Conservation (phyloP, 2,113 vertebrate species). For the Pollimyrus isidori region DNA sequence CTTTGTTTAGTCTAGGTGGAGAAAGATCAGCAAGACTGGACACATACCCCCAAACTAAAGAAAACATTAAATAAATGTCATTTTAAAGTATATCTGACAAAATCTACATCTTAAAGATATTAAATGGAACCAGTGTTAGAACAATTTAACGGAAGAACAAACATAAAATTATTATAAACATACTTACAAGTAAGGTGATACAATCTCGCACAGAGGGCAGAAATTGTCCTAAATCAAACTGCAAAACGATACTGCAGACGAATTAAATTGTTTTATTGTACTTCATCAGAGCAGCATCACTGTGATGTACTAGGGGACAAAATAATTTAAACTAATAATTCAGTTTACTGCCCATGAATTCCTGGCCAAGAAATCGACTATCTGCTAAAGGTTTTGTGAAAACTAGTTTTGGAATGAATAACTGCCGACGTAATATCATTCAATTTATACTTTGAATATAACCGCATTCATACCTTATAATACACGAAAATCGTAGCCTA, state of each 20-base stretch:
- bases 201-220: not conserved
- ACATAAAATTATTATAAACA: not conserved
- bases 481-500: not conserved
- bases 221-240: not conserved
- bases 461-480: not conserved
- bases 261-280: not conserved
- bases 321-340: not conserved
- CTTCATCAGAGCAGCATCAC: not conserved
- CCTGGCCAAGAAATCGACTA: not conserved
- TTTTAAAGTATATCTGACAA: not conserved
- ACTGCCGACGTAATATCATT: not conserved
- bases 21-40: not conserved
- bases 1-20: conserved; percentile 12
- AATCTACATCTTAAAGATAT: not conserved
- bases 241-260: not conserved
- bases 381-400: not conserved
- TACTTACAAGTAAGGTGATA: not conserved
- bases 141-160: not conserved
- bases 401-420: not conserved
- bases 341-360: not conserved
- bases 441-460: not conserved
- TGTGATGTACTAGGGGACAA: not conserved
- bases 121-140: not conserved
- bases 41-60: not conserved
- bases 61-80: not conserved